Evolutionary conservation across 2,888 invertebrate species (phyloP), one percentile per base, ranked within the genome.

Genomic region (Invenusta paracnida): DNA sequence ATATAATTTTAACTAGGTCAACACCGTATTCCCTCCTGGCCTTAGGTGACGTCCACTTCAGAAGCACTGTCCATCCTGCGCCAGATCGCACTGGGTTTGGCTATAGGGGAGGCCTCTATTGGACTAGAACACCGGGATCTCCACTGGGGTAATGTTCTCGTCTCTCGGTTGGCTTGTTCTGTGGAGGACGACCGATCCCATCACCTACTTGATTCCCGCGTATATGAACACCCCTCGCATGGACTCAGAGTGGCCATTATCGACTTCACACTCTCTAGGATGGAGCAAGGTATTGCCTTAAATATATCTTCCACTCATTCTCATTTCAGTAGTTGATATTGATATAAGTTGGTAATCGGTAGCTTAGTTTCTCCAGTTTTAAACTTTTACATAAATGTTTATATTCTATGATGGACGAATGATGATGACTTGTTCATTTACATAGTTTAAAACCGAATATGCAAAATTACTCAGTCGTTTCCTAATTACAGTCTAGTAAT

Each of bases 51-150:
- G 66, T 88, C 88, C 66, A 87, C 92, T 11, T 85, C 86, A 13
- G 89, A 91, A 87, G 90, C 89, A 0, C 88, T 92, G 11, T 73
- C 73, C 87, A 94, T 97, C 88, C 91, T 94, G 88, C 97, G 97
- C 95, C 98, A 97, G 95, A 93, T 95, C 87, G 94, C 95, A n/a
- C 93, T 94, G 88, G 94, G 95, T 66, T 92, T 98, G 88, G 96
- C 96, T 0, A 94, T 96, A 29, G 98, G 95, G 0, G 98, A 98
- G 91, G 93, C 93, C 88, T 93, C 93, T 1, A 93, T 94, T 82
- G 93, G 96, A 91, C 98, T 98, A 91, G 98, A 98, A 90, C 98
- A 98, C 90, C 93, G 98, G 67, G 98, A 98, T 91, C 93, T 98
- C 87, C 98, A 98, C 92, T 95, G 96, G 95, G 97, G 97, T 13